Conservation (phyloP, 2,888 invertebrate species). For the Pterobdella sp. region DNA sequence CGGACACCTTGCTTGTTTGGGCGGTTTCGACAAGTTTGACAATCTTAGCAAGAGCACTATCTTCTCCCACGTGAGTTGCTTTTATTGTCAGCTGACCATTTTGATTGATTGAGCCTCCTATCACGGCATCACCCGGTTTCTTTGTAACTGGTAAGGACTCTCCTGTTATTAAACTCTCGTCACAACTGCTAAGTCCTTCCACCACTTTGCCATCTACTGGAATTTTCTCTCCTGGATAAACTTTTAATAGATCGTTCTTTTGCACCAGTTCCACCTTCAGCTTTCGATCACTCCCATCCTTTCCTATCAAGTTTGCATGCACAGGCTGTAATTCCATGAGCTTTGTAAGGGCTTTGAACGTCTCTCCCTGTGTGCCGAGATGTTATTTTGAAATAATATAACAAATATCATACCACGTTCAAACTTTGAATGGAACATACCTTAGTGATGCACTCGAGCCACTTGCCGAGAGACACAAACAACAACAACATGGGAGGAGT, state of each 20-base stretch:
- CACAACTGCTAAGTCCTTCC: constrained; percentile 82
- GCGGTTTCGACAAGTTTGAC: constrained; percentile 95
- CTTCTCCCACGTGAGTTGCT: constrained; percentile 92
- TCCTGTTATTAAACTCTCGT: constrained; percentile 92
- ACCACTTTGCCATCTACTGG: constrained; percentile 84
- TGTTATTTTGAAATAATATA: too few relatives aligned
- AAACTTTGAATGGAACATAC: constrained; percentile 50
- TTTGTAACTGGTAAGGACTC: constrained; percentile 88
- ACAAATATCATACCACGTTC: too few relatives aligned
- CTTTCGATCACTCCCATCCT: constrained; percentile 63
- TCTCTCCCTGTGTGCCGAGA: constrained; percentile 73
- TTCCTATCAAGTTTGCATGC: constrained; percentile 76
- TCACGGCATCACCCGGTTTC: constrained; percentile 57
- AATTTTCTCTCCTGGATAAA: constrained; percentile 70
- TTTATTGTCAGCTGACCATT: constrained; percentile 78
- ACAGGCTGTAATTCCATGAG: constrained; percentile 88
- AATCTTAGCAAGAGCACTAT: constrained; percentile 89
- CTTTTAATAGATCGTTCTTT: constrained; percentile 51
- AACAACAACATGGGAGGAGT: constrained; percentile 97
- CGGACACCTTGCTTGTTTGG: constrained; percentile 86
- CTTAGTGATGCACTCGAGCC: constrained; percentile 97
- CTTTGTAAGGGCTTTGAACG: constrained; percentile 90
- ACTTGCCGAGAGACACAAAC: constrained; percentile 89
- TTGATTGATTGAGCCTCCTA: constrained; percentile 89
- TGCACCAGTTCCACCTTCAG: constrained; percentile 64